A percentile compares a stretch with the other conserved stretches of the same genome.
Conservation (phyloP, 2,113 vertebrate species). For the Chitala chitala region DNA sequence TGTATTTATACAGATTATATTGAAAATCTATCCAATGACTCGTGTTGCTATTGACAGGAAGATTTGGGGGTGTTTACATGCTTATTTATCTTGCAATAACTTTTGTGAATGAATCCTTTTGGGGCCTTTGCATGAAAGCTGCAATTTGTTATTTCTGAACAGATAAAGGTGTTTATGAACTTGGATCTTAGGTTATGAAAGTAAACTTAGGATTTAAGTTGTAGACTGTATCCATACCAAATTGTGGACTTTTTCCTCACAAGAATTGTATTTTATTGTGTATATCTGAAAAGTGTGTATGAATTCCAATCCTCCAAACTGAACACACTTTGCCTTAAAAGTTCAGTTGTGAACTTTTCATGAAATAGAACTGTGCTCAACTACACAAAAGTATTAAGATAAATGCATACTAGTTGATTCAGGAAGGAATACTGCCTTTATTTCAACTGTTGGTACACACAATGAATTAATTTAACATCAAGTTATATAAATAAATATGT, state of each 20-base stretch:
- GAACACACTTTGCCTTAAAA: conserved; percentile 77
- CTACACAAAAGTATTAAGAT: conserved; percentile 62
- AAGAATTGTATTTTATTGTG: conserved; percentile 61
- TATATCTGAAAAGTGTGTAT: conserved; percentile 71
- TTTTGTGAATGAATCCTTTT: conserved; percentile 68
- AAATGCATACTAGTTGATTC: conserved; percentile 64
- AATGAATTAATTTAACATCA: conserved; percentile 70
- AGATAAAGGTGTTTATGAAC: conserved; percentile 66
- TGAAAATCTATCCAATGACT: conserved; percentile 69
- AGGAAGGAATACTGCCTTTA: conserved; percentile 70
- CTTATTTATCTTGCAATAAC: conserved; percentile 78
- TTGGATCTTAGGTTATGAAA: conserved; percentile 52
- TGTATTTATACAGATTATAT: conserved; percentile 82
- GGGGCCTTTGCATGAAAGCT: conserved; percentile 76
- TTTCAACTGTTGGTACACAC: conserved; percentile 65
- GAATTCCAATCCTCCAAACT: conserved; percentile 73
- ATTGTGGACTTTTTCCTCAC: conserved; percentile 64
- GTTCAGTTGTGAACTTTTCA: conserved; percentile 65
- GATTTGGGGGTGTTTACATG: conserved; percentile 71
- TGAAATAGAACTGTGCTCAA: conserved; percentile 71
- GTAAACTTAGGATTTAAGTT: conserved; percentile 58
- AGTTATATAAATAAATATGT: conserved; percentile 71
- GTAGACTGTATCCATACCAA: conserved; percentile 67
- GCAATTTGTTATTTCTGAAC: conserved; percentile 67
- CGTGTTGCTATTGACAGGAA: conserved; percentile 67